phyloP scores from a whole-genome alignment of 1,140 invertebrate genomes.

The Drosophila ohnishii region DNA sequence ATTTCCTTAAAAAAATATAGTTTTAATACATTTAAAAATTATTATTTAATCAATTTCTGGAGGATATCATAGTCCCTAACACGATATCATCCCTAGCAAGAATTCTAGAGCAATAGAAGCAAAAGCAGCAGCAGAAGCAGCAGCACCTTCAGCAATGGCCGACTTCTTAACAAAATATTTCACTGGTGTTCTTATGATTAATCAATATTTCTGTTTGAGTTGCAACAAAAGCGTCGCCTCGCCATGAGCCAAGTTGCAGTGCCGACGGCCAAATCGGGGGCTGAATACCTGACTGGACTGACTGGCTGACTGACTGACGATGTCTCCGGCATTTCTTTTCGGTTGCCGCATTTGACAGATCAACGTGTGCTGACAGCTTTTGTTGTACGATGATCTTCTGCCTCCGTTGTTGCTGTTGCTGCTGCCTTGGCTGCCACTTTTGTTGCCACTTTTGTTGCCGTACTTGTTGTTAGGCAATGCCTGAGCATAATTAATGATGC shows the following conservation, averaged over 20 bases:
- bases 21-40: not conserved
- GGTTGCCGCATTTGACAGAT: constrained; percentile 74
- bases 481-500: constrained; percentile 81
- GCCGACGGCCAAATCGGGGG: constrained; percentile 26
- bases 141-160: constrained; percentile 56
- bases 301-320: constrained; percentile 25
- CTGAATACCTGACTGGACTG: constrained; percentile 27
- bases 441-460: constrained; percentile 38
- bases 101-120: constrained; percentile 8
- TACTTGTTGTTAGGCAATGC: constrained; percentile 59
- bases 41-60: not conserved
- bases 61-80: not conserved
- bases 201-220: constrained; percentile 77
- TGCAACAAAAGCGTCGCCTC: constrained; percentile 70
- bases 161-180: constrained; percentile 46
- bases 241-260: constrained; percentile 60
- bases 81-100: constrained; percentile 10
- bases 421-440: constrained; percentile 31
- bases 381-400: constrained; percentile 49
- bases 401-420: constrained; percentile 4
- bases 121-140: constrained; percentile 6
- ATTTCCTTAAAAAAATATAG: too few species aligned
- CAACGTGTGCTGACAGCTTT: constrained; percentile 80
- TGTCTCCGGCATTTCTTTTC: constrained; percentile 70
- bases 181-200: constrained; percentile 66